Base-by-base conservation (phyloP, 2,113 vertebrate species). In the Podocnemis expansa region DNA sequence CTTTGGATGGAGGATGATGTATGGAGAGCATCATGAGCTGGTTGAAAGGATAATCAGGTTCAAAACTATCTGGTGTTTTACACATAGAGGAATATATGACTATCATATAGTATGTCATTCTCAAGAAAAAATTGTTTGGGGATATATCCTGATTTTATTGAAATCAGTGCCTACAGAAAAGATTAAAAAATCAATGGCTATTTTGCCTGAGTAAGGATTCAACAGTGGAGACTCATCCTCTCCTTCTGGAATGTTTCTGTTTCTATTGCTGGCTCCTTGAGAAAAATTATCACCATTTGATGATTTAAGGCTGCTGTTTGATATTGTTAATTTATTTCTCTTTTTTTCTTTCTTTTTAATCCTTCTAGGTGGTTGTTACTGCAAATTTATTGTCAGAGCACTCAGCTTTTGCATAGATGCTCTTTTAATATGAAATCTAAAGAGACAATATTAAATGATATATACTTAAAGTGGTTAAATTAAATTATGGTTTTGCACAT, bases 381-480 rank as follows among this genome's bases (percentile, higher is more conserved):
- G 3, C 9, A 13, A 5, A 82, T 25, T 51, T 85, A 49, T 60
- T 84, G 11, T 70, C 8, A 91, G 8, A 93, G 47, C 3, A 11
- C 25, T 85, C n/a, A 78, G 87, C 55, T 16, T 11, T 0, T 29
- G 0, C 27, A 38, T 49, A 1, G 73, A 0, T 76, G 7, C 4
- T 87, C 41, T 83, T 85, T 83, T 38, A 85, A 7, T 58, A 2
- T 10, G 84, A 82, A 73, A 45, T 76, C 10, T 78, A 49, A 93
- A 84, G 16, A 78, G 67, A 96, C 12, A 91, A 56, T 21, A 16
- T 12, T 54, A 60, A 19, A 54, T 54, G n/a, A 55, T 54, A 41
- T 43, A 80, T 24, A 21, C 22, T 38, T 70, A 21, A 7, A 21
- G 19, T 38, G n/a, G 9, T 41, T 22, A 60, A 60, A 60, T 22